Percentiles rank a stretch among this genome's conserved stretches.
Evolutionary conservation across 1,140 invertebrate genomes (phyloP).

Genomic region (Agrilus planipennis): DNA sequence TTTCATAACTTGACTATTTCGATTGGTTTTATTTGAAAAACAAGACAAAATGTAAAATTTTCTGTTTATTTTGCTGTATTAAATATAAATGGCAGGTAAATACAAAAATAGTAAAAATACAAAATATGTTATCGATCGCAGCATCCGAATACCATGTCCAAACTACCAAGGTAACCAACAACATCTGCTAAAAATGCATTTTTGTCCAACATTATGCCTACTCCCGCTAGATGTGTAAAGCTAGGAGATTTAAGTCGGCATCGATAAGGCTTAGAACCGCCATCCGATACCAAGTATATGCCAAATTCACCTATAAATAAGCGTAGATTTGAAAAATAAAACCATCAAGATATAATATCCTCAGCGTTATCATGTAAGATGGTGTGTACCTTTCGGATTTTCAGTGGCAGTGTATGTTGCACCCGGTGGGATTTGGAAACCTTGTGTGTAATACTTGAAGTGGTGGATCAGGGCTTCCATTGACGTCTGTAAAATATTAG

Average conservation of each 20-base stretch:
- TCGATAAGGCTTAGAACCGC: slow-evolving; percentile 65
- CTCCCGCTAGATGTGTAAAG: slow-evolving; percentile 56
- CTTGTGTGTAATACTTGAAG: slow-evolving; percentile 74
- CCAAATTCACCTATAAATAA: slow-evolving; percentile 59
- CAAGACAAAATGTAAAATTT: not conserved
- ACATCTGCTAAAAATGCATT: slow-evolving; percentile 62
- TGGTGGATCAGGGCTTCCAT: slow-evolving; percentile 87
- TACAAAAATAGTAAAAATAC: not conserved
- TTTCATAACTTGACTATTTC: slow-evolving; percentile 1
- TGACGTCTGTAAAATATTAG: slow-evolving; percentile 40
- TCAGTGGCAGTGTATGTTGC: slow-evolving; percentile 68
- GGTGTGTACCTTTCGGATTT: slow-evolving; percentile 51
- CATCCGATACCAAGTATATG: slow-evolving; percentile 77
- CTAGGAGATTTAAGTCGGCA: slow-evolving; percentile 67
- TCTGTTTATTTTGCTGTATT: too few relatives aligned
- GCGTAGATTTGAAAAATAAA: not conserved
- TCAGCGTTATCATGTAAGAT: not conserved
- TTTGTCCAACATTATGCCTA: slow-evolving; percentile 46
- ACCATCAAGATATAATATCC: not conserved
- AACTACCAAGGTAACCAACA: slow-evolving; percentile 66
- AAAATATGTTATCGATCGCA: not conserved
- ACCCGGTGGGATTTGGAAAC: slow-evolving; percentile 71
- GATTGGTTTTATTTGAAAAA: not conserved
- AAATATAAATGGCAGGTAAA: not conserved
- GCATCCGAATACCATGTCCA: slow-evolving; percentile 8